Conservation (phyloP, 2,888 invertebrate genomes). For the Entomobrya multifasciata region DNA sequence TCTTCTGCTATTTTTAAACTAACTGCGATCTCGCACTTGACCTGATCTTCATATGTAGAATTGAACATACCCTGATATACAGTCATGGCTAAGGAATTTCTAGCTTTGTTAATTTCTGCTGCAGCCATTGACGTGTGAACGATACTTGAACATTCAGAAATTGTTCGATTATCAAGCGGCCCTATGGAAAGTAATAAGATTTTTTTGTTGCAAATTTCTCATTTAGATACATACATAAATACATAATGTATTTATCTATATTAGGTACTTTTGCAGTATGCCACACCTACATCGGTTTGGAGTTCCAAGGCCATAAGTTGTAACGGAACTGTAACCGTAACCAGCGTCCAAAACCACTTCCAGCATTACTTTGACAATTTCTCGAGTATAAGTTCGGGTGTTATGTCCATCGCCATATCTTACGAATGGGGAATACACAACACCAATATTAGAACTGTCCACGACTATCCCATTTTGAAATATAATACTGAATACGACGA, state of each 20-base stretch:
- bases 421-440: slow-evolving; percentile 30
- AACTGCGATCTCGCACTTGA: slow-evolving; percentile 29
- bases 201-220: not conserved
- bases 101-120: slow-evolving; percentile 22
- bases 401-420: not conserved
- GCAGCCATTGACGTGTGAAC: slow-evolving; percentile 28
- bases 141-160: slow-evolving; percentile 17
- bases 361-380: slow-evolving; percentile 42
- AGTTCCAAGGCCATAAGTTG: slow-evolving; percentile 35
- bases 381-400: not conserved
- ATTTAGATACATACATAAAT: not conserved
- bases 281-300: slow-evolving; percentile 18
- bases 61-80: slow-evolving; percentile 15
- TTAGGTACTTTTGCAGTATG: too few relatives aligned
- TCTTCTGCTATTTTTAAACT: not conserved
- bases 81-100: not conserved
- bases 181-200: not conserved
- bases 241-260: not conserved
- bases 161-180: slow-evolving; percentile 7
- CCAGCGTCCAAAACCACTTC: not conserved
- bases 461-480: too few relatives aligned
- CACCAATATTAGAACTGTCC: not conserved
- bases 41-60: slow-evolving; percentile 7
- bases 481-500: too few relatives aligned
- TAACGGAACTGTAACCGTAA: slow-evolving; percentile 6